Conservation (phyloP, 37 sponge, comb jelly and placozoan genomes). For the Dysidea cf. avara region DNA sequence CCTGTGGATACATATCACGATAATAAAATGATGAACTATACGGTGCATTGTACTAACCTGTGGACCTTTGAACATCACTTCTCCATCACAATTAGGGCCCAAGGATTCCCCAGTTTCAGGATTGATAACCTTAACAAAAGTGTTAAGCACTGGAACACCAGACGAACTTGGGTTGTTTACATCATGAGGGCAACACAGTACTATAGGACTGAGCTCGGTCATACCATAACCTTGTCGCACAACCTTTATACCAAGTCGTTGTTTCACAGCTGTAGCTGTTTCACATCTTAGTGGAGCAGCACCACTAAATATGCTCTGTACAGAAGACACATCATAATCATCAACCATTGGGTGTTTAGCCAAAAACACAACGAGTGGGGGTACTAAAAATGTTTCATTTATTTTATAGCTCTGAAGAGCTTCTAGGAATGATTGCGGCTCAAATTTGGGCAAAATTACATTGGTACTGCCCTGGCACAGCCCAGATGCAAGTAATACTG, state of each 20-base stretch:
- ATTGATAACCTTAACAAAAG: slow-evolving; percentile 55
- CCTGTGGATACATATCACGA: no score
- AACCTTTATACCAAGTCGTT: slow-evolving; percentile 20
- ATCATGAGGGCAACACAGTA: slow-evolving; percentile 12
- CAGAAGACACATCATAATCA: slow-evolving; percentile 71
- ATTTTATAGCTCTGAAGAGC: slow-evolving; percentile 49
- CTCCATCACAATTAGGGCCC: slow-evolving; percentile 59
- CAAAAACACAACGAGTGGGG: slow-evolving; percentile 83
- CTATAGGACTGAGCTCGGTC: slow-evolving; percentile 79
- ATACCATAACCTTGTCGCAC: slow-evolving; percentile 82
- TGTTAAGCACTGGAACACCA: slow-evolving; percentile 53
- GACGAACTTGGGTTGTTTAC: slow-evolving; percentile 48
- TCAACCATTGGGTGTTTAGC: no score
- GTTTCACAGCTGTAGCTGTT: slow-evolving; percentile 32
- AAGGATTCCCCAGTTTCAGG: slow-evolving; percentile 37
- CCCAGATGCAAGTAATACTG: slow-evolving; percentile 34
- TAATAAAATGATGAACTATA: no score
- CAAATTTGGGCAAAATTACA: slow-evolving; percentile 71
- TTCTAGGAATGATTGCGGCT: slow-evolving; percentile 63
- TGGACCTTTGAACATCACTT: slow-evolving; percentile 73
- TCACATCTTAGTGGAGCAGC: slow-evolving; percentile 89
- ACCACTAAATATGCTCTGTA: slow-evolving; percentile 57
- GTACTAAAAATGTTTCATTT: slow-evolving; percentile 56
- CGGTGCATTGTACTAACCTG: no score
- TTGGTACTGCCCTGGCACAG: slow-evolving; percentile 48